Evolutionary conservation across 2,888 invertebrate species (phyloP), one percentile per base, ranked within the genome.

Genomic region (Cerceris rybyensis): DNA sequence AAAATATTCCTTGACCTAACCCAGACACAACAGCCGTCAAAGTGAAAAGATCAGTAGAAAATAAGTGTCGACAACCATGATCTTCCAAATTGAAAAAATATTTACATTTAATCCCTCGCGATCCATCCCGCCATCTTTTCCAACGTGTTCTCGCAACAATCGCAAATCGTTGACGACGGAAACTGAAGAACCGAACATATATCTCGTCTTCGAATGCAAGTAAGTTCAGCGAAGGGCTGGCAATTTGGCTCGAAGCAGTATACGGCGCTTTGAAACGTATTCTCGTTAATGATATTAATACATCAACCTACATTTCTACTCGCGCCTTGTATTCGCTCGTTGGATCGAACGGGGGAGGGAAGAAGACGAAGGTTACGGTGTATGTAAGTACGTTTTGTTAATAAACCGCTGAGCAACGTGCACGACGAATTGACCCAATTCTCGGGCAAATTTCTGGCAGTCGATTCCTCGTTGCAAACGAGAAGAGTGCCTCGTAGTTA

Each of bases 391-490:
- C 77, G 86, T 82, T 86, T 85, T 85, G 86, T 88, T 84, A 81
- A 85, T 84, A 85, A 85, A 83, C 77, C 78, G 64, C 75, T 59
- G 67, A 68, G 61, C 75, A 60, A 43, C 60, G 70, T 57, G 66
- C 65, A 71, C 55, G 50, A 50, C 85, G 83, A 74, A 87, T 87
- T 78, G 88, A 87, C 88, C 88, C 71, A 86, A 87, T 88, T 88
- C 84, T 63, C 82, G 72, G 7, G 39, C 69, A 70, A 79, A 84
- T 80, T 86, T 78, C 85, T 88, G 88, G 88, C 88, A 88, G 68
- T 76, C 68, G 72, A 79, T 77, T 75, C 70, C 70, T 55, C 64
- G 63, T 54, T 63, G 28, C 28, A 28, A 28, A 28, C 28, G 28
- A 28, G 28, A 28, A 28, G 28, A 28, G 28, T 28, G 28, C 28